These are phyloP conservation scores for Masnerella sp. DNA, from an alignment of 2,888 invertebrate species.

Conservation along the genomic window DNA sequence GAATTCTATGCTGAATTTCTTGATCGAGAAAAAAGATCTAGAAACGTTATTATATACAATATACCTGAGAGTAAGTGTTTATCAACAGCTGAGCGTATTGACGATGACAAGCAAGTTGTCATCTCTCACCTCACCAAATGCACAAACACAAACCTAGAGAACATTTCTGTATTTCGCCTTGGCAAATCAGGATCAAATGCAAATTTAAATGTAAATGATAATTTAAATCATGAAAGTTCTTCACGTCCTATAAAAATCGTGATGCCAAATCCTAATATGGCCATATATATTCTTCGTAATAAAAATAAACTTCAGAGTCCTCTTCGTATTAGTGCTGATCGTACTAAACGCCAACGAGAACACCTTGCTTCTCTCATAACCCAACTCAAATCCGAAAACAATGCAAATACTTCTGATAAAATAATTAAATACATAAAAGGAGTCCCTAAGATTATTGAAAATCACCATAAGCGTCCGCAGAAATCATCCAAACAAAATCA, in stretches of 20 bases:
- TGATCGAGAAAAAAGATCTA: background rate
- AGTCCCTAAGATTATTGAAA: background rate
- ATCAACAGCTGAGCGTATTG: background rate
- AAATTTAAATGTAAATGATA: background rate
- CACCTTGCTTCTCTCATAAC: background rate
- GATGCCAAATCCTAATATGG: background rate
- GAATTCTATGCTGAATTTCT: background rate
- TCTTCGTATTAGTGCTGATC: background rate
- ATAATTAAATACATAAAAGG: background rate
- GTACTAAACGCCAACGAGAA: background rate
- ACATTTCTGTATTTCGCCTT: background rate
- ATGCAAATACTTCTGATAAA: too few species aligned
- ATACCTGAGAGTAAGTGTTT: background rate
- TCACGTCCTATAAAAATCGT: background rate
- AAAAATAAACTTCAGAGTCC: background rate
- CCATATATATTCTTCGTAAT: background rate
- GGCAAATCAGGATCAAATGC: background rate
- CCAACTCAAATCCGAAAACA: background rate
- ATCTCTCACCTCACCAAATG: background rate
- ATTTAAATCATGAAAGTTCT: background rate
- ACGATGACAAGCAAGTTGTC: background rate
- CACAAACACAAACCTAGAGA: background rate
- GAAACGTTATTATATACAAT: background rate
- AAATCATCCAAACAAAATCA: background rate
- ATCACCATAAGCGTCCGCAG: background rate